Base-by-base conservation (phyloP, 2,888 invertebrate species). In the Petrophora chlorosata region DNA sequence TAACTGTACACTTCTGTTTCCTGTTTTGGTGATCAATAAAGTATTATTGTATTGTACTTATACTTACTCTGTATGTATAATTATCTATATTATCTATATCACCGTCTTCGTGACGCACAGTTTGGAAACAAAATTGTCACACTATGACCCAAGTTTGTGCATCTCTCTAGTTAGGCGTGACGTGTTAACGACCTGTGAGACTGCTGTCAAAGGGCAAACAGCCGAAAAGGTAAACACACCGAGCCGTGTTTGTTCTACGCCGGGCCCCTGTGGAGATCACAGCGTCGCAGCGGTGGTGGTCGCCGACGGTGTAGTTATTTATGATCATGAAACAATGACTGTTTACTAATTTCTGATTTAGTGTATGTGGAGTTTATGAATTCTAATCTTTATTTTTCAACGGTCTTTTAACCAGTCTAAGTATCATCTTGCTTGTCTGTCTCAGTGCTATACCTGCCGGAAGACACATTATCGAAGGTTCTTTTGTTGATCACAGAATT, bases 201-300 rank as follows among this genome's bases (percentile, higher is more conserved):
- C 76, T 84, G 88, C 86, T 87, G 88, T 87, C 89, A 88, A 88
- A 88, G 82, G 79, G 78, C 76, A 88, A 88, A 88, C 85, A 88
- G 61, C 67, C 56, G 65, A 53, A 70, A 73, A 76, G 64, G 77
- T 64, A 82, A 84, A 85, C 85, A 85, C 35, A 43, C 49, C 67
- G 47, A 60, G 71, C 66, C 42, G 56, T 81, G 80, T 83, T 84
- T 83, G 76, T 61, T 56, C 53, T 49, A 59, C 34, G 70, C 70
- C 75, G 77, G 69, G 78, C 77, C 82, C 73, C 81, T 76, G 82
- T 79, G 70, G 76, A 74, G 77, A 67, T 63, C 65, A 61, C 55
- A 62, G 63, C 58, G 25, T 23, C 17, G 44, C 9, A 50, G 10
- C 73, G 59, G 77, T 61, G 77, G 82, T 81, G 83, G 83, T 81